These are phyloP conservation scores for Syrmaticus mikado DNA, from an alignment of 2,113 vertebrate genomes.

Conservation along the genomic window DNA sequence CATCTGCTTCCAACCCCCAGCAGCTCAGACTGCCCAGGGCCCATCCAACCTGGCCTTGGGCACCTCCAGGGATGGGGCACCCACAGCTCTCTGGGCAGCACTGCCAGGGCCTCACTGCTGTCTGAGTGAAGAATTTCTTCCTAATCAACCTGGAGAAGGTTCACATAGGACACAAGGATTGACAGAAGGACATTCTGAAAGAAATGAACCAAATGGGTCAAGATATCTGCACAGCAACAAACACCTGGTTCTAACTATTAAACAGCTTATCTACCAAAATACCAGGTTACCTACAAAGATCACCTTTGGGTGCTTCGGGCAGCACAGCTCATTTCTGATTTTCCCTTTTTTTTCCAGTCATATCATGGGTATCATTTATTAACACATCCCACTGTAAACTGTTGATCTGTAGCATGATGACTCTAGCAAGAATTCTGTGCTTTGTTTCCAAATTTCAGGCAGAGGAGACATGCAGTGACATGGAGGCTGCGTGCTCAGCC, in stretches of 20 bases:
- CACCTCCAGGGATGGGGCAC: no score
- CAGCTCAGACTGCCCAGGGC: no score
- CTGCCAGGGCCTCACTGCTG: no score
- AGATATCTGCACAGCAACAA: neutral
- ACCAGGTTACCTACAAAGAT: neutral
- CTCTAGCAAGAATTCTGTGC: neutral
- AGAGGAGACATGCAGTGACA: neutral
- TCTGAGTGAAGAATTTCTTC: no score
- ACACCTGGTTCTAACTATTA: neutral
- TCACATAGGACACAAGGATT: fast-evolving
- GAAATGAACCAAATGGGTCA: neutral
- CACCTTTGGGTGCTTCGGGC: neutral
- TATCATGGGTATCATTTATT: neutral
- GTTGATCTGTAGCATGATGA: neutral
- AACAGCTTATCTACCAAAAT: neutral
- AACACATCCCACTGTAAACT: neutral
- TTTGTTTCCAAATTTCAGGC: neutral
- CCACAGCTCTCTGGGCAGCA: no score
- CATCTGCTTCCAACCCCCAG: no score
- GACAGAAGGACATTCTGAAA: fast-evolving
- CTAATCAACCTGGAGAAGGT: neutral
- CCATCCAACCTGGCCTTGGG: no score
- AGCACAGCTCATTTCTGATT: neutral
- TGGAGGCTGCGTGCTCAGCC: neutral
- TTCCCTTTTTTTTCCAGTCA: neutral